Evolutionary conservation across 2,888 invertebrate genomes (phyloP).

Genomic region (Alloscopus bannaensis): DNA sequence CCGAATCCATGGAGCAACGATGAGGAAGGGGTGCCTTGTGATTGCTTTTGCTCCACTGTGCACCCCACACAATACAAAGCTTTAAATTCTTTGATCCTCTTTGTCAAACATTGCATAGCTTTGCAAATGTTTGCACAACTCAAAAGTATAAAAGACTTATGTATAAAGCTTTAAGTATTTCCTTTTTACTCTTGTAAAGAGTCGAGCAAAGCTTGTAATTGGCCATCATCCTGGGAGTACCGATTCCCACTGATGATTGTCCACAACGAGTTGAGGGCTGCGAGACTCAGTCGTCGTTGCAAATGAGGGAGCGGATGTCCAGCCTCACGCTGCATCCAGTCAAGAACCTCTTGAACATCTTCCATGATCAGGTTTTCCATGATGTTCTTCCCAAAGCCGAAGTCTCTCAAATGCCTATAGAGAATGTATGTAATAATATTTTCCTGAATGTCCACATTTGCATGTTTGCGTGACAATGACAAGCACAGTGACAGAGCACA

Average conservation of each 20-base stretch:
- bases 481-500: neutral
- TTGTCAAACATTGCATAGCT: neutral
- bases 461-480: neutral
- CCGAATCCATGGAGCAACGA: constrained; percentile 48
- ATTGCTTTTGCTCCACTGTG: constrained; percentile 32
- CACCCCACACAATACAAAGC: too few species aligned
- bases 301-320: constrained; percentile 38
- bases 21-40: constrained; percentile 41
- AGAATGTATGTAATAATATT: too few species aligned
- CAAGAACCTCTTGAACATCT: constrained; percentile 50
- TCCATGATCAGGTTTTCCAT: constrained; percentile 61
- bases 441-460: neutral
- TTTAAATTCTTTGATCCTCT: neutral
- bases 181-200: constrained; percentile 34
- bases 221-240: constrained; percentile 55
- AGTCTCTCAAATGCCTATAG: constrained; percentile 55
- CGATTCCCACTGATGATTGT: constrained; percentile 52
- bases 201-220: constrained; percentile 37
- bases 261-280: constrained; percentile 59
- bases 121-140: too few species aligned
- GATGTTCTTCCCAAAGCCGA: constrained; percentile 61
- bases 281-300: constrained; percentile 46
- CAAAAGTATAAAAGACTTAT: too few species aligned
- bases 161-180: too few species aligned
- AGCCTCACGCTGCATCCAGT: constrained; percentile 33